Conservation (phyloP, 2,113 vertebrate species). For the Colinus virginianus region DNA sequence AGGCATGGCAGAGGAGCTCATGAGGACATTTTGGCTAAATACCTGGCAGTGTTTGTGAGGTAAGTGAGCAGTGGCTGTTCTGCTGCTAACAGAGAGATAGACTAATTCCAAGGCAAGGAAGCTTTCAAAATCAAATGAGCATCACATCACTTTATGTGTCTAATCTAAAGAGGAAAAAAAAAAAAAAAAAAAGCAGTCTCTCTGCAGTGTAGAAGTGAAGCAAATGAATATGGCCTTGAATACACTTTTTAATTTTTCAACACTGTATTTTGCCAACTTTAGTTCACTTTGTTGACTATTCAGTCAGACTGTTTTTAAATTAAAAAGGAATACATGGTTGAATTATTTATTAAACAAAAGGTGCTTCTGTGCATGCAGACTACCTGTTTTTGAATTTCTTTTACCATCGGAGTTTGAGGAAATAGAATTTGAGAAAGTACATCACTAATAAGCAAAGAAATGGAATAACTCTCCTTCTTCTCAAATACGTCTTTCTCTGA, state of each 20-base stretch:
- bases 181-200: constrained; percentile 33
- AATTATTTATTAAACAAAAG: constrained; percentile 75
- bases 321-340: constrained; percentile 65
- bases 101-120: constrained; percentile 30
- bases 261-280: constrained; percentile 62
- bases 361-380: constrained; percentile 56
- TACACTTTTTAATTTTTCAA: constrained; percentile 71
- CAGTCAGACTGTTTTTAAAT: constrained; percentile 64
- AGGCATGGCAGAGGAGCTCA: not conserved
- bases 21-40: constrained; percentile 3
- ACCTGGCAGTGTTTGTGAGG: not conserved
- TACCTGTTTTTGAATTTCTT: constrained; percentile 56
- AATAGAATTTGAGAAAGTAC: constrained; percentile 5
- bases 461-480: constrained; percentile 16
- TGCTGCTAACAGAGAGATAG: not conserved
- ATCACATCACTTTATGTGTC: constrained; percentile 13
- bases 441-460: constrained; percentile 48
- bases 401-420: constrained; percentile 24
- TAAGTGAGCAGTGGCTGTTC: constrained; percentile 2
- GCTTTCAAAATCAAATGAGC: constrained; percentile 47
- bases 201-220: constrained; percentile 36
- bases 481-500: constrained; percentile 4
- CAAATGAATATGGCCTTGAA: constrained; percentile 46
- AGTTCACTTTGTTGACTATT: constrained; percentile 69
- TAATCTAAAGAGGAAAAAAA: constrained; percentile 39